A percentile compares a stretch with the other conserved stretches of the same genome.
Evolutionary conservation across 1,140 invertebrate genomes (phyloP).

Genomic region (Drosophila paulistorum): DNA sequence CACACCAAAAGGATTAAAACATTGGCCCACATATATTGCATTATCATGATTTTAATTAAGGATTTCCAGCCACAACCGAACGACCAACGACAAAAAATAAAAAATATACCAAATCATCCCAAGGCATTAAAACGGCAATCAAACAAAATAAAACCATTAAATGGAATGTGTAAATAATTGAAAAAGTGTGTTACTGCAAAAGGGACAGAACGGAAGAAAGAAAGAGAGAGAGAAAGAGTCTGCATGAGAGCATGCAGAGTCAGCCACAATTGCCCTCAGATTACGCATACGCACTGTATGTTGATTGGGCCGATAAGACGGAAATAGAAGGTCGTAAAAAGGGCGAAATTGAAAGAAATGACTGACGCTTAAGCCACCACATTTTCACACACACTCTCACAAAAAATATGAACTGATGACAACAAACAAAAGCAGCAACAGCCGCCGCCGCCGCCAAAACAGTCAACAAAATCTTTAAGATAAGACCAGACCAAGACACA

Average conservation of each 20-base stretch:
- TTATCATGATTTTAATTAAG: slow-evolving; percentile 34
- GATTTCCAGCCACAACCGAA: slow-evolving; percentile 9
- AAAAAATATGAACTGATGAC: slow-evolving; percentile 27
- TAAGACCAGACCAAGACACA: neutral
- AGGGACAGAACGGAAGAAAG: neutral
- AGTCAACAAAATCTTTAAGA: slow-evolving; percentile 28
- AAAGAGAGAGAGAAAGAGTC: neutral
- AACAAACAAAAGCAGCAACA: slow-evolving; percentile 16
- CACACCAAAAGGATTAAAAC: slow-evolving; percentile 2
- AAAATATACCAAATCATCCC: slow-evolving; percentile 8
- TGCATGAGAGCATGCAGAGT: neutral
- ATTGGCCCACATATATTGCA: slow-evolving; percentile 3
- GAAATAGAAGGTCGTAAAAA: slow-evolving; percentile 30
- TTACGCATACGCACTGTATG: slow-evolving; percentile 41
- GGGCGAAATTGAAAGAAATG: slow-evolving; percentile 29
- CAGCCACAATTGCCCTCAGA: slow-evolving; percentile 21
- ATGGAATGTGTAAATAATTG: slow-evolving; percentile 37
- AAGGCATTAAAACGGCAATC: slow-evolving; percentile 21
- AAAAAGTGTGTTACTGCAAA: slow-evolving; percentile 17
- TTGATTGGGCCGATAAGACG: neutral
- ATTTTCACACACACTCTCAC: slow-evolving; percentile 15
- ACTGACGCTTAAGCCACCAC: slow-evolving; percentile 22
- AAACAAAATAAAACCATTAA: slow-evolving; percentile 16
- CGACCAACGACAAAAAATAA: neutral
- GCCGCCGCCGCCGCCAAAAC: slow-evolving; percentile 5